Evolutionary conservation across 2,888 invertebrate genomes (phyloP), one percentile per base, ranked within the genome.

Genomic region (Oscheius sp.): DNA sequence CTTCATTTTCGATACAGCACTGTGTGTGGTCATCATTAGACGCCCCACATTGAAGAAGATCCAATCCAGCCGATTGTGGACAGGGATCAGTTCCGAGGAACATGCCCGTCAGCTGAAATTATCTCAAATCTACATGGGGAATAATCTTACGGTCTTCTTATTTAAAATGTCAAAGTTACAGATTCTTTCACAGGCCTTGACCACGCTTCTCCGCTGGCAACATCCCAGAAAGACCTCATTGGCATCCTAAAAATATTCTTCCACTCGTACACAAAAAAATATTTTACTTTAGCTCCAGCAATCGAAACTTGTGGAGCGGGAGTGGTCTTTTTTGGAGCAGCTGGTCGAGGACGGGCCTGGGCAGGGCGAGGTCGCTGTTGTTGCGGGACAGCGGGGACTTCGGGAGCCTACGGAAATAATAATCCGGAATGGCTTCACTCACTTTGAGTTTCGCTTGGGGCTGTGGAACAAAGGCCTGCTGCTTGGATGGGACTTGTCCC

Each of bases 41-140:
- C 9, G 87, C 87, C 21, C 87, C 87, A 53, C 87, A 87, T 49
- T 82, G 73, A 69, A 87, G 81, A 61, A 87, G 74, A 58, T 84
- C 84, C 46, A 82, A 74, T 0, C 87, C 87, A 63, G 82, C 66
- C 18, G 74, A 66, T 74, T 86, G 87, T 13, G 87, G 87, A 53
- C 87, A 87, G 18, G 85, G 80, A 75, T 87, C 87, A 12, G 86
- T 83, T 18, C 87, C 87, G 27, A 87, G 76, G 79, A 87, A 86
- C 86, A 86, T 87, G 49, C 80, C 86, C 7, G 86, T 87, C 66
- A 86, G 61, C 81, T 85, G 72, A 58, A 82, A 78, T 13, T 46
- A 59, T 29, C n/a, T 18, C n/a, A 27, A 56, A 52, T 29, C 5
- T 6, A 35, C 35, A 9, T 6, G 35, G 35, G 35, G 25, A 46